A percentile compares a stretch with the other conserved stretches of the same genome.
Conservation (phyloP, 2,888 invertebrate species). For the Drosophila formosana region DNA sequence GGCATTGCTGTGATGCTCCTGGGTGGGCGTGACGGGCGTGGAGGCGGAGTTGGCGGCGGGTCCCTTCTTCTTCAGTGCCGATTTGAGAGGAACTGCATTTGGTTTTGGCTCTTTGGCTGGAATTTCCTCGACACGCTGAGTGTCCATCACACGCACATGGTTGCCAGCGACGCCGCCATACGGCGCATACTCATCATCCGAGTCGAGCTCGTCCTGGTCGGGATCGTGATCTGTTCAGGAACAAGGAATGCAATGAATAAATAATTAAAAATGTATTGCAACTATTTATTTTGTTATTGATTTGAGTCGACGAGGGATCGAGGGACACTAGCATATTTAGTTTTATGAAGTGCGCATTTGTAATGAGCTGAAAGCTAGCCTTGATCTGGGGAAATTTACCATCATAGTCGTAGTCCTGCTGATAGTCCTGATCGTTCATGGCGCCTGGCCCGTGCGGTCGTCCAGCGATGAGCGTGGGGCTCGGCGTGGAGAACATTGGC, state of each 20-base stretch:
- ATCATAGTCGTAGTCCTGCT: conserved; percentile 88
- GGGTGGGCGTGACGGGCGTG: conserved; percentile 90
- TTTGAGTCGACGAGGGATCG: no score
- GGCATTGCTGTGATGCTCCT: conserved; percentile 86
- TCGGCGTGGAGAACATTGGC: conserved; percentile 97
- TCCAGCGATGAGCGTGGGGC: conserved; percentile 88
- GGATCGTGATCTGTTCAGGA: conserved; percentile 83
- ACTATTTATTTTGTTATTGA: no score
- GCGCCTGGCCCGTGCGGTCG: conserved; percentile 86
- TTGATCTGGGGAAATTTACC: conserved; percentile 84
- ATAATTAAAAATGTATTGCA: no score
- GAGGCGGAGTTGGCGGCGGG: conserved; percentile 75
- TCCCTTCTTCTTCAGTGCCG: conserved; percentile 94
- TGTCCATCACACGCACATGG: conserved; percentile 88
- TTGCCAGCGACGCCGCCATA: conserved; percentile 86
- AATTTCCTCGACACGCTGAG: conserved; percentile 94
- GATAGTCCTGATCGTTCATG: conserved; percentile 84
- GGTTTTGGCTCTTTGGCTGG: conserved; percentile 96
- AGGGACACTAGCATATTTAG: conserved; percentile 61
- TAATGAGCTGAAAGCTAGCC: conserved; percentile 70
- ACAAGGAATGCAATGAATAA: no score
- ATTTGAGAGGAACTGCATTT: conserved; percentile 96
- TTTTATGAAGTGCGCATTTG: conserved; percentile 71
- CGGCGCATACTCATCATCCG: conserved; percentile 87
- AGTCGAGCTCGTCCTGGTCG: conserved; percentile 89